Evolutionary conservation across 2,797 vertebrate species (phyloP), one percentile per base, ranked within the genome.

Genomic region (Danio kyathit): DNA sequence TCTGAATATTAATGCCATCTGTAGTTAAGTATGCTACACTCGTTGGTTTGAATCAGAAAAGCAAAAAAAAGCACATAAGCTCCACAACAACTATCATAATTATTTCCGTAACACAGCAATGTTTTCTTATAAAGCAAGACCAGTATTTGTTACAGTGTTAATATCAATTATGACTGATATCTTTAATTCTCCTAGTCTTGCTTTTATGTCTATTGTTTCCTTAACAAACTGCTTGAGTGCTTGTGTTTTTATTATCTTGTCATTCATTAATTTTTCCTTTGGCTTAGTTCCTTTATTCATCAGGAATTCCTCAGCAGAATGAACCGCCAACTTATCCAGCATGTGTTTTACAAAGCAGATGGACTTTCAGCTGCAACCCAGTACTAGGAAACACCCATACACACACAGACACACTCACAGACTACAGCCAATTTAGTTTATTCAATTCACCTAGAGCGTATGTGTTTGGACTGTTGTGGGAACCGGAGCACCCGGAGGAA

Each of bases 1-100:
- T 52, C 57, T 83, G 81, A 87, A 84, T 83, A 80, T 83, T 87
- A 82, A 84, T 84, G 63, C 82, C 85, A 69, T 67, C 1, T 74
- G 52, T 41, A 13, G 65, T 52, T 52, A 78, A 64, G 69, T 70
- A 77, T 17, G 38, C 71, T 14, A n/a, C 54, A 46, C 41, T 73
- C 17, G 11, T 14, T 1, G 40, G 13, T 19, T 46, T 59, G 17
- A 41, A 59, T n/a, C 13, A 73, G 10, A 54, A 17, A 60, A 3
- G 10, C 8, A 16, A 51, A 59, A 71, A 71, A 41, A 21, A 66
- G 14, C 29, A 29, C 29, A 60, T 16, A 19, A 19, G 38, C 11
- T 29, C 5, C 6, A 13, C 16, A 61, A 63, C 4, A 8, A 51
- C 41, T 13, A 17, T 3, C 11, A 56, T 63, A 43, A 43, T 63